Conservation (phyloP, 1,140 invertebrate species). For the Berghia stephanieae region DNA sequence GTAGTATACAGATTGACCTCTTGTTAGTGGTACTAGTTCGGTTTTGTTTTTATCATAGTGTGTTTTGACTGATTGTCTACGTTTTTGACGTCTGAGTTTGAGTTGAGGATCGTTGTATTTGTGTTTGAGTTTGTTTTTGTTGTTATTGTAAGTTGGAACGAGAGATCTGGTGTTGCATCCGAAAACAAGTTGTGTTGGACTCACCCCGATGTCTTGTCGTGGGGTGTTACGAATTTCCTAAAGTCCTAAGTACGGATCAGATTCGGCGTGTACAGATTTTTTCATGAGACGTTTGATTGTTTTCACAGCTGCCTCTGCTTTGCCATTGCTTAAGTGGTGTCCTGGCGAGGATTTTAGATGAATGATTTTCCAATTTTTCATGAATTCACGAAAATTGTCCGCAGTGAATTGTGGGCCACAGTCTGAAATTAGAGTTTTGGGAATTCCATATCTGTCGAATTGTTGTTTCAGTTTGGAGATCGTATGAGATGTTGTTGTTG, state of each 20-base stretch:
- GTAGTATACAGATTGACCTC: conserved; percentile 38
- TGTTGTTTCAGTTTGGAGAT: neutral
- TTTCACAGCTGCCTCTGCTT: conserved; percentile 46
- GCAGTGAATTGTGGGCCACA: neutral
- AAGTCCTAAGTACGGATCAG: conserved; percentile 36
- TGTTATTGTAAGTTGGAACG: conserved; percentile 12
- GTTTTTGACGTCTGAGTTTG: conserved; percentile 27
- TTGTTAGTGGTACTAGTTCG: conserved; percentile 19
- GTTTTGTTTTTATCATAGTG: conserved; percentile 28
- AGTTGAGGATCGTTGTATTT: neutral
- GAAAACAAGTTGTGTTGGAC: conserved; percentile 44
- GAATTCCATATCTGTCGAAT: neutral
- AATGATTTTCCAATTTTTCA: neutral
- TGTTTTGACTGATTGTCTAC: conserved; percentile 25
- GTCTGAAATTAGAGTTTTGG: neutral
- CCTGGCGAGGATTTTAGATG: conserved; percentile 34
- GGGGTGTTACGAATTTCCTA: conserved; percentile 43
- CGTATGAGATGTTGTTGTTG: neutral
- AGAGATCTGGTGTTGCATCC: conserved; percentile 27
- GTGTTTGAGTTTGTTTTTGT: neutral
- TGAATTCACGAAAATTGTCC: neutral
- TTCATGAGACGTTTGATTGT: conserved; percentile 42
- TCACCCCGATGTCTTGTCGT: conserved; percentile 36
- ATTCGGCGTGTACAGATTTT: conserved; percentile 32
- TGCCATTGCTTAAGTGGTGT: conserved; percentile 39